These are phyloP conservation scores for Porites cylindrica DNA, from an alignment of 92 coral and sea anemone species.

Conservation along the genomic window DNA sequence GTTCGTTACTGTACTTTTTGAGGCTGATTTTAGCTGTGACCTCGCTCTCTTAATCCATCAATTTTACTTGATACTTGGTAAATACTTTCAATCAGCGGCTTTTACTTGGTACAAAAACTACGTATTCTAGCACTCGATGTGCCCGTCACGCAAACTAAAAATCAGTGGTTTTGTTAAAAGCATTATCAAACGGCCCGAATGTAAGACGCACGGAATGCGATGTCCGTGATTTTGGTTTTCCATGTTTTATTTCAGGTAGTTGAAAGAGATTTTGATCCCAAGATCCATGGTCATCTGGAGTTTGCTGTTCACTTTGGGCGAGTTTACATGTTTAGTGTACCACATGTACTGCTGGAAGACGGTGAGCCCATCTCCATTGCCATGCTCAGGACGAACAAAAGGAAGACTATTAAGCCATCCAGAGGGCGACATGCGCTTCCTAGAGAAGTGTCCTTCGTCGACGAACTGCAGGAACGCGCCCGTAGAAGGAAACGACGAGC, in stretches of 20 bases:
- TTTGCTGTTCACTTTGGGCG: conserved; percentile 96
- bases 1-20: no score
- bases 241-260: conserved; percentile 42
- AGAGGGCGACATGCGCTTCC: not conserved
- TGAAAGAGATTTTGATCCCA: conserved; percentile 78
- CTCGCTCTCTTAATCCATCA: no score
- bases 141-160: no score
- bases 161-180: no score
- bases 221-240: no score
- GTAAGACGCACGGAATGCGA: no score
- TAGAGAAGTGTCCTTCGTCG: not conserved
- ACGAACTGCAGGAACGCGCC: conserved; percentile 9
- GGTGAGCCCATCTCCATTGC: conserved; percentile 84
- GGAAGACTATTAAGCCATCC: not conserved
- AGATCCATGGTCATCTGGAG: conserved; percentile 82
- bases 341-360: conserved; percentile 88
- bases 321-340: conserved; percentile 87
- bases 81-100: no score
- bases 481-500: conserved; percentile 24
- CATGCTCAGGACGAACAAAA: conserved; percentile 75
- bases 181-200: no score
- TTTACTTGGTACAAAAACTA: no score
- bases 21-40: no score
- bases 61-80: no score
- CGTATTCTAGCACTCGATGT: no score